Percentiles rank a stretch among this genome's conserved stretches.
These are phyloP conservation scores for Hyposmocoma kahamanoa DNA, from an alignment of 1,140 invertebrate species.

Conservation along the genomic window DNA sequence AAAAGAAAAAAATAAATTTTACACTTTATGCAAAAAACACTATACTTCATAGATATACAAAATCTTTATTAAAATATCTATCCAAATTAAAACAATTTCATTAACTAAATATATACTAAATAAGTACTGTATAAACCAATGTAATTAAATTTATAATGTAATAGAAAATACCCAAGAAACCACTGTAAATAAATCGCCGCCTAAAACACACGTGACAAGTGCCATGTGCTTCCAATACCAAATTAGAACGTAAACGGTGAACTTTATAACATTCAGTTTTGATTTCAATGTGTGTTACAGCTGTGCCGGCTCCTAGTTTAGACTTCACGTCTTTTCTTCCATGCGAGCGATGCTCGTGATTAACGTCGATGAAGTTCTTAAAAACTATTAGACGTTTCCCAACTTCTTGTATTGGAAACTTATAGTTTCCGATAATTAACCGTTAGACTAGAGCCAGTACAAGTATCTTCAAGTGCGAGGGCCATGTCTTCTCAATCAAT, in stretches of 20 bases:
- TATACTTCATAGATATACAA: too few species aligned
- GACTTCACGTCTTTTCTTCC: constrained; percentile 28
- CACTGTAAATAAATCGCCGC: constrained; percentile 41
- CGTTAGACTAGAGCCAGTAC: constrained; percentile 24
- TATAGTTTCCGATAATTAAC: constrained; percentile 23
- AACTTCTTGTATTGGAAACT: constrained; percentile 9
- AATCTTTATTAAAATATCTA: too few species aligned
- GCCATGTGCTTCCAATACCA: constrained; percentile 45
- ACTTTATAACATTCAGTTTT: constrained; percentile 40
- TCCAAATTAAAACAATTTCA: too few species aligned
- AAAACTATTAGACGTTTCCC: not conserved
- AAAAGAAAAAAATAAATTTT: constrained; percentile 55
- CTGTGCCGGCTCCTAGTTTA: constrained; percentile 27
- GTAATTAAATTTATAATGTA: not conserved
- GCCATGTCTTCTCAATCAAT: constrained; percentile 45
- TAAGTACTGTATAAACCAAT: too few species aligned
- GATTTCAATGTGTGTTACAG: constrained; percentile 43
- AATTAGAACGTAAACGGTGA: constrained; percentile 51
- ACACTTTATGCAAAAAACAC: too few species aligned
- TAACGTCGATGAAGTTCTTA: not conserved
- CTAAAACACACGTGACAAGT: constrained; percentile 35
- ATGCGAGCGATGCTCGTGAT: constrained; percentile 13
- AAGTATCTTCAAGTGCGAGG: constrained; percentile 14
- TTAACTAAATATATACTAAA: too few species aligned
- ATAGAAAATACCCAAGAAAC: constrained; percentile 9